Base-by-base conservation (phyloP, 2,797 vertebrate genomes). In the Liasis olivaceus region DNA sequence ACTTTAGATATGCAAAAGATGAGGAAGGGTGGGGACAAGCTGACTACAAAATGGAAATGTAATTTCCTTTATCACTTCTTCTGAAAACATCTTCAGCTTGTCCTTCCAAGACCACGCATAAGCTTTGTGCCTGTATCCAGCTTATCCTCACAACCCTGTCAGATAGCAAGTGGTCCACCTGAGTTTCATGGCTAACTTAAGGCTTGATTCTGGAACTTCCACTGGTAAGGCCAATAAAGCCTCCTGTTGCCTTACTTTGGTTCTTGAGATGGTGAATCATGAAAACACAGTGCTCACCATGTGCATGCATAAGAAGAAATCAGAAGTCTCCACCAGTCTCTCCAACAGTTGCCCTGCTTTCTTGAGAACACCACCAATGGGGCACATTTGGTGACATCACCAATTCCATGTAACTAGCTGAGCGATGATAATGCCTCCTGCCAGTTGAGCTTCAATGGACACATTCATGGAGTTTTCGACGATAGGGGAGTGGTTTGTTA, bases 251-350 rank as follows among this genome's bases (percentile, higher is more conserved):
- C 0, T 81, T 12, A 11, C 20, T 81, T 22, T 24, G 72, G 36
- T 81, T 22, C 72, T 47, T 24, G 72, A 81, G 72, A 81, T 5
- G 36, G 7, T 5, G 7, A 9, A 77, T 17, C 36, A 3, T 15
- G 22, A 77, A 17, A 20, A 77, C 11, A 77, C 1, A 15, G 15
- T 2, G 31, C 72, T 42, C 36, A 22, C 17, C 72, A 5, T 54
- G 9, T 7, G 51, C 7, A 0, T 11, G 3, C 0, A 1, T 42
- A 36, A 42, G 20, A 12, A 7, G 69, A 5, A n/a, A 5, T 5
- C 8, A 1, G 20, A 11, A 47, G 47, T 20, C 66, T 2, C 69
- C 20, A 6, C 64, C 28, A 14, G 0, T 31, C 13, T 5, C 13
- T 31, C 64, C 13, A 5, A 66, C 1, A 31, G n/a, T 2, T 31